Evolutionary conservation across 2,888 invertebrate genomes (phyloP).

Genomic region (Agapostemon virescens): DNA sequence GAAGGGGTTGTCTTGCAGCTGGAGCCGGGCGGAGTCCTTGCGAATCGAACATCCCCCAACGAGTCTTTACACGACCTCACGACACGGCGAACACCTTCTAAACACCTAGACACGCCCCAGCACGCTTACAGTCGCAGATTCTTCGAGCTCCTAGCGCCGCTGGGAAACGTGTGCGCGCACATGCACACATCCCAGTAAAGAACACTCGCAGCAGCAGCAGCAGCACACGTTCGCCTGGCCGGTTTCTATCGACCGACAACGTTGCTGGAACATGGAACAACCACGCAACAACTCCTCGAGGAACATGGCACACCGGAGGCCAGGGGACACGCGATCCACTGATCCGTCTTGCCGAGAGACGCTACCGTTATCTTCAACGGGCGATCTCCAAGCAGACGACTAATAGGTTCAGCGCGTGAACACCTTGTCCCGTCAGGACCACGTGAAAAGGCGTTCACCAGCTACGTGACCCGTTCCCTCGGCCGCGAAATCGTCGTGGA

Average conservation of each 20-base stretch:
- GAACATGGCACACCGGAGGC: constrained; percentile 66
- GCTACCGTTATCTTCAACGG: constrained; percentile 75
- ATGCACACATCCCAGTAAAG: background rate
- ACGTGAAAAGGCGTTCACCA: constrained; percentile 68
- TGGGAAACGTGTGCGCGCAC: background rate
- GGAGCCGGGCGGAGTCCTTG: constrained; percentile 35
- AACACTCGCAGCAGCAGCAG: background rate
- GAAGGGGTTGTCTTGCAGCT: constrained; percentile 7
- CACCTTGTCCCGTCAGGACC: constrained; percentile 68
- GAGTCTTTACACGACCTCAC: constrained; percentile 40
- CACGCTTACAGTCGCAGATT: constrained; percentile 13
- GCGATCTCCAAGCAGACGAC: constrained; percentile 70
- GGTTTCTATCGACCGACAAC: constrained; percentile 59
- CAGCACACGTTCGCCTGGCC: constrained; percentile 41
- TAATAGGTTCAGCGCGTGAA: constrained; percentile 75
- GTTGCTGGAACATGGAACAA: constrained; percentile 38
- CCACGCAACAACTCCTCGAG: constrained; percentile 56
- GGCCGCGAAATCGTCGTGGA: constrained; percentile 50
- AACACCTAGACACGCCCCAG: constrained; percentile 19
- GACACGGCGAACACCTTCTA: constrained; percentile 29
- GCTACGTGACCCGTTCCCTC: constrained; percentile 11
- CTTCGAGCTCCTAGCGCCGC: background rate
- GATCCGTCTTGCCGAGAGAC: constrained; percentile 79
- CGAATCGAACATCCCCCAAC: constrained; percentile 31
- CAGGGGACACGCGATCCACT: constrained; percentile 76